Percentiles rank a stretch among this genome's conserved stretches.
Evolutionary conservation across 1,140 invertebrate species (phyloP).

Genomic region (Rhagoletis zephyria): DNA sequence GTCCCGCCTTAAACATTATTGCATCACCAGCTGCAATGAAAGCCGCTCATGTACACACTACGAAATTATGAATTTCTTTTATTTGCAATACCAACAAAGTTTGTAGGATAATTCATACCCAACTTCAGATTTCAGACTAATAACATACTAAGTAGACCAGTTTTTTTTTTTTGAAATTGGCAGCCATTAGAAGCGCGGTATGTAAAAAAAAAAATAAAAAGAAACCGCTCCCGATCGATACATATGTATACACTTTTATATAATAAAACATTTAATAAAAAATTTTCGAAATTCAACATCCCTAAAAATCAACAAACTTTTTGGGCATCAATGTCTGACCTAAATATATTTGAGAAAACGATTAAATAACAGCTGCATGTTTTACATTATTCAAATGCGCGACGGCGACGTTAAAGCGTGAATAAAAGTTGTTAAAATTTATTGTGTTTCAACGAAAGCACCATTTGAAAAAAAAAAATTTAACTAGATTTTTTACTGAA

Average conservation of each 20-base stretch:
- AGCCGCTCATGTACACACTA: neutral
- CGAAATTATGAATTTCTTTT: constrained; percentile 33
- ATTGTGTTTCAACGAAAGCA: constrained; percentile 5
- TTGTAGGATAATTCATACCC: neutral
- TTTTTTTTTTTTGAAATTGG: neutral
- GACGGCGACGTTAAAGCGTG: neutral
- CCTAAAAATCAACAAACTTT: too few species aligned
- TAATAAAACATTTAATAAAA: too few species aligned
- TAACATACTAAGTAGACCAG: neutral
- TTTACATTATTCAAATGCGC: constrained; percentile 6
- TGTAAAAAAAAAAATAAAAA: too few species aligned
- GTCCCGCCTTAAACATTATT: too few species aligned
- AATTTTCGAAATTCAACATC: too few species aligned
- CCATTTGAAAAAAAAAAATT: neutral
- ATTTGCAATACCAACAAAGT: constrained; percentile 41
- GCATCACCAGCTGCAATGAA: neutral
- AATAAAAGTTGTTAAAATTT: constrained; percentile 43
- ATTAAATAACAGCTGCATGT: neutral
- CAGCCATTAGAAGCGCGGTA: too few species aligned
- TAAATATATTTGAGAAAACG: too few species aligned
- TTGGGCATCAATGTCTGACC: too few species aligned
- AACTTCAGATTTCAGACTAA: constrained; percentile 50
- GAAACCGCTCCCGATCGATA: too few species aligned
- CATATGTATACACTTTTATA: too few species aligned
- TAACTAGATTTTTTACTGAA: neutral